Evolutionary conservation across 2,888 invertebrate genomes (phyloP).

Genomic region (Argyresthia goedartella): DNA sequence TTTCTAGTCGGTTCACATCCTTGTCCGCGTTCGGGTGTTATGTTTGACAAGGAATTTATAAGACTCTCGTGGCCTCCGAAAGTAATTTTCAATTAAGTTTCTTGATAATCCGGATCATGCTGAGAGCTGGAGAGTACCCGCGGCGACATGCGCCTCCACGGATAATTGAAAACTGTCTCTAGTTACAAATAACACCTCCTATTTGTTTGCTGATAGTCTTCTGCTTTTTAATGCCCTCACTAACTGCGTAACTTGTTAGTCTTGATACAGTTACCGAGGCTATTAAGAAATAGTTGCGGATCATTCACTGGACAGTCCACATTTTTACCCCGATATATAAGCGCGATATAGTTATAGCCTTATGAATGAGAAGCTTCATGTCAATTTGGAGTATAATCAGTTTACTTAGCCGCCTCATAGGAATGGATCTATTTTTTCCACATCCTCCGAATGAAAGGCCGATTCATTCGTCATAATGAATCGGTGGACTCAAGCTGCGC

Average conservation of each 20-base stretch:
- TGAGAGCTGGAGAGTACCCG: slow-evolving; percentile 22
- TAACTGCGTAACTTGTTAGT: background rate
- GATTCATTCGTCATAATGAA: slow-evolving; percentile 66
- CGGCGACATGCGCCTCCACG: slow-evolving; percentile 38
- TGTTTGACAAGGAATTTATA: slow-evolving; percentile 51
- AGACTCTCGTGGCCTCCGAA: slow-evolving; percentile 46
- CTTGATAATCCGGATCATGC: slow-evolving; percentile 61
- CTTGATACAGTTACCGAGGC: too few relatives aligned
- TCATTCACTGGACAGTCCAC: background rate
- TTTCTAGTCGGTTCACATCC: slow-evolving; percentile 22
- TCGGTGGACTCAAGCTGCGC: slow-evolving; percentile 35
- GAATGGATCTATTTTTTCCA: slow-evolving; percentile 34
- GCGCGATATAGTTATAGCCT: slow-evolving; percentile 6
- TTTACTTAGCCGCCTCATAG: slow-evolving; percentile 37
- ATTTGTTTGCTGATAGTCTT: slow-evolving; percentile 15
- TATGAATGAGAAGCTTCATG: slow-evolving; percentile 33
- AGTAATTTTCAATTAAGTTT: slow-evolving; percentile 64
- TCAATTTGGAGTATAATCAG: slow-evolving; percentile 40
- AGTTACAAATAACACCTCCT: slow-evolving; percentile 38
- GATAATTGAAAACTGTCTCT: slow-evolving; percentile 57
- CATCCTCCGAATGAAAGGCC: slow-evolving; percentile 43
- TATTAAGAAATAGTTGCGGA: too few relatives aligned
- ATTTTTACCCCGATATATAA: background rate
- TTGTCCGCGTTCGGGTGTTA: slow-evolving; percentile 20
- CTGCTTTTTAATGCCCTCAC: background rate